Base-by-base conservation (phyloP, 2,797 vertebrate genomes). In the Amazonetta brasiliensis region DNA sequence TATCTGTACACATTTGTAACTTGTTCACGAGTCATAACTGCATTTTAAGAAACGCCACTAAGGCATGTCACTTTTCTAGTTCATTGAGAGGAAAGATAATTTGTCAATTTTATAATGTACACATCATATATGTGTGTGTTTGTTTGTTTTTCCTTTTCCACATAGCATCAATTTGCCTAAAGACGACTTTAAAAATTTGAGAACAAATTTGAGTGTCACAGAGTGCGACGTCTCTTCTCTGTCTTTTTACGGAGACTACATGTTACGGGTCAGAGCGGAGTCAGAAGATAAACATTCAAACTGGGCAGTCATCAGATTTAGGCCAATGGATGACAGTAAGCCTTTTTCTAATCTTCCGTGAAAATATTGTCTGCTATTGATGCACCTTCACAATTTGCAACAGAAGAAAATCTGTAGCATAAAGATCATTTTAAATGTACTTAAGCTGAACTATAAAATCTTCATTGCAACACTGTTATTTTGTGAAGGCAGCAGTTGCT, bases 281-380 rank as follows among this genome's bases (percentile, higher is more conserved):
- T 62, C 35, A 7, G 92, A 80, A 4, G 19, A 23, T 4, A 55
- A 72, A 7, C 39, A 16, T 10, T 98, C 98, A 1, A 54, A 84
- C 22, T 98, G 98, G 98, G 75, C 46, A 3, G 84, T 60, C 30
- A 3, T 97, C 68, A 39, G 23, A n/a, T 98, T 98, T 92, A 95
- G 82, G 18, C 98, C 98, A 21, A 74, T 97, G 84, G 87, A 91
- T 20, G 95, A 98, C 92, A 98, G 98, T 98, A 97, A 98, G 98
- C 63, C 10, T 15, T 56, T 1, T 37, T 35, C 56, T 84, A 17
- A 11, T 84, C 46, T 52, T 66, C 48, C 37, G 11, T 23, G 6
- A 31, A 76, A 26, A 33, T 12, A 3, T 8, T 43, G 55, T 25
- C n/a, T 66, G 46, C 37, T 59, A 3, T 48, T 46, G n/a, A 19